These are phyloP conservation scores for Triplophysa yarkandensis DNA, from an alignment of 2,797 vertebrate genomes.

Conservation along the genomic window DNA sequence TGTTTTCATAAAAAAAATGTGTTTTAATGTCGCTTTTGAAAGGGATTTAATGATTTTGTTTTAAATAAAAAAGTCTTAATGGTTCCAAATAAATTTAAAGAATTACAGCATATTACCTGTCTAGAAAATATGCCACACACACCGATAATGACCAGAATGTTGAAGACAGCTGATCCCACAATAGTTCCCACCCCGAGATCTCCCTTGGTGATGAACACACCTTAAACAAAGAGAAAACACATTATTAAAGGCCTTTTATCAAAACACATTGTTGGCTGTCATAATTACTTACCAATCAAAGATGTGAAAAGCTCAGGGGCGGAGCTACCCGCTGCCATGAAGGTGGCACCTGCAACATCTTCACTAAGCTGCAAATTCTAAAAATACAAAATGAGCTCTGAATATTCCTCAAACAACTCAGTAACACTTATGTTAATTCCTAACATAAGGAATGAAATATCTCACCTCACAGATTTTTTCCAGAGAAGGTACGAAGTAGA, in stretches of 20 bases:
- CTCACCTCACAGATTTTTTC: slow-evolving; percentile 81
- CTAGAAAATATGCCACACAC: slow-evolving; percentile 79
- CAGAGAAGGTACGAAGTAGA: slow-evolving; percentile 82
- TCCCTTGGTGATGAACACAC: slow-evolving; percentile 83
- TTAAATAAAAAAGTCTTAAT: no score
- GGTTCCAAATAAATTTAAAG: no score
- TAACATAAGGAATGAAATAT: slow-evolving; percentile 1
- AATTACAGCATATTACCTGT: slow-evolving; percentile 65
- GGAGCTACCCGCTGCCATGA: slow-evolving; percentile 85
- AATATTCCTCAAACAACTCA: not conserved
- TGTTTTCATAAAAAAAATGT: no score
- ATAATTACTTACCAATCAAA: slow-evolving; percentile 76
- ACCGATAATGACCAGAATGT: slow-evolving; percentile 83
- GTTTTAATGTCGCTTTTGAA: no score
- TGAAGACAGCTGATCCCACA: slow-evolving; percentile 83
- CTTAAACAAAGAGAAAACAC: slow-evolving; percentile 58
- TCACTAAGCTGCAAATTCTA: slow-evolving; percentile 81
- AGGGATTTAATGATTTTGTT: no score
- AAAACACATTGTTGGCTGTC: not conserved
- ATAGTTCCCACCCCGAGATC: slow-evolving; percentile 83
- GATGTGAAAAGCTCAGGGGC: slow-evolving; percentile 84
- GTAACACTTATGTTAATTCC: not conserved
- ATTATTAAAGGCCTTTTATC: not conserved
- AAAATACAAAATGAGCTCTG: slow-evolving; percentile 4
- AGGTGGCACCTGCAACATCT: slow-evolving; percentile 83